These are phyloP conservation scores for Hoplostethus atlanticus DNA, from an alignment of 2,797 vertebrate genomes.

Conservation along the genomic window DNA sequence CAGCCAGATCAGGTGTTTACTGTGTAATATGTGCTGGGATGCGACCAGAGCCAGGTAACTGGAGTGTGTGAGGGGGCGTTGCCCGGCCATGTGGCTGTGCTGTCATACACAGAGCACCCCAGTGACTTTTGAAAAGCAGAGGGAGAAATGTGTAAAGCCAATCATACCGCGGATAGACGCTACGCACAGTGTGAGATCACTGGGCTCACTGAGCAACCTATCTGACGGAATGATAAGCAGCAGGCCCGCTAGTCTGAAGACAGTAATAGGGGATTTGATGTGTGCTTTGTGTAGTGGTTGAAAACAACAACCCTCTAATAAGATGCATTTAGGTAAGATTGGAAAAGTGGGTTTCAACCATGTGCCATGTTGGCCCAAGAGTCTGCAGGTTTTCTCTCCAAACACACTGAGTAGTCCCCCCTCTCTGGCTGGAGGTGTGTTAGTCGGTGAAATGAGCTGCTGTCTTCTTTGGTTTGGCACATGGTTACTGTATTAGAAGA, in stretches of 20 bases:
- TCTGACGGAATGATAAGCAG: not conserved
- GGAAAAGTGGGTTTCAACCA: too few relatives aligned
- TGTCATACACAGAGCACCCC: slow-evolving; percentile 66
- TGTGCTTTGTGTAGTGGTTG: not conserved
- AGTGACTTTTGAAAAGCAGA: slow-evolving; percentile 84
- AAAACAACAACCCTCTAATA: not conserved
- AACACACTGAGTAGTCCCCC: too few relatives aligned
- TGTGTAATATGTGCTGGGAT: slow-evolving; percentile 33
- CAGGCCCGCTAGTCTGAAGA: not conserved
- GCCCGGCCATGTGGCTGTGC: slow-evolving; percentile 75
- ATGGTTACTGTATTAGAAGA: not conserved
- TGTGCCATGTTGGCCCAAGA: too few relatives aligned
- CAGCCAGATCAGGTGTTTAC: not conserved
- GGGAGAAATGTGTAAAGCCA: slow-evolving; percentile 83
- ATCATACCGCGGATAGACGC: slow-evolving; percentile 79
- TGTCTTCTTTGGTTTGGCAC: too few relatives aligned
- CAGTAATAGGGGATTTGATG: not conserved
- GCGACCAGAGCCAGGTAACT: slow-evolving; percentile 17
- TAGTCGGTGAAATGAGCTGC: too few relatives aligned
- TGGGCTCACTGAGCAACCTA: slow-evolving; percentile 1
- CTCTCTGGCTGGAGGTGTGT: too few relatives aligned
- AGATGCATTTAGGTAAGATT: too few relatives aligned
- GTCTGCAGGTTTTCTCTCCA: too few relatives aligned
- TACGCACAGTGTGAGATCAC: slow-evolving; percentile 83
- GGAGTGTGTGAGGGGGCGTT: slow-evolving; percentile 60